These are phyloP conservation scores for Mugil cephalus DNA, from an alignment of 2,113 vertebrate species.

Conservation along the genomic window DNA sequence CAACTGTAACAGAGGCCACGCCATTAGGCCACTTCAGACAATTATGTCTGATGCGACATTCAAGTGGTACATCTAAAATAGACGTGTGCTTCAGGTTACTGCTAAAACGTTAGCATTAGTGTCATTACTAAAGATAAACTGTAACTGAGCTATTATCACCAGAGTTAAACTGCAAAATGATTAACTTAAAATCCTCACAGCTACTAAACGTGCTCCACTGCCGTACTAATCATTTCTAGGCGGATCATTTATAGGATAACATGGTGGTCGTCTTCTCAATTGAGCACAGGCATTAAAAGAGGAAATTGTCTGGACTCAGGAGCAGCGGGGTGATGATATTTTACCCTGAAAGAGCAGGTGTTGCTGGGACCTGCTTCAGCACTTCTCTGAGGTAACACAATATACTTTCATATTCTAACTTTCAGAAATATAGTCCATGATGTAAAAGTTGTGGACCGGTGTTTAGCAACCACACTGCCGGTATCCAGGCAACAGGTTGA, in stretches of 20 bases:
- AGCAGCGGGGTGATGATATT: slow-evolving; percentile 72
- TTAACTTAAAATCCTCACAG: slow-evolving; percentile 17
- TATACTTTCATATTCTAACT: slow-evolving; percentile 89
- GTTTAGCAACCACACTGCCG: slow-evolving; percentile 86
- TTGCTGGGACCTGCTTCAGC: slow-evolving; percentile 86
- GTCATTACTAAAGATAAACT: slow-evolving; percentile 21
- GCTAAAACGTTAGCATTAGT: slow-evolving; percentile 19
- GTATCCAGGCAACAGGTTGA: slow-evolving; percentile 81
- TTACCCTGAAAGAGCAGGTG: slow-evolving; percentile 83
- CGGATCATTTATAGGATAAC: slow-evolving; percentile 28
- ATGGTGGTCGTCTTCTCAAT: slow-evolving; percentile 36
- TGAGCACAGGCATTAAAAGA: slow-evolving; percentile 38
- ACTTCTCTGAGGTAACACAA: slow-evolving; percentile 90
- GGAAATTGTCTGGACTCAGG: slow-evolving; percentile 43
- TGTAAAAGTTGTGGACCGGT: slow-evolving; percentile 92
- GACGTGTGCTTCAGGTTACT: neutral
- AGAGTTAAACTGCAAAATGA: slow-evolving; percentile 12
- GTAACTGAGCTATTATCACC: slow-evolving; percentile 6
- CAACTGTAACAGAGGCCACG: slow-evolving; percentile 1
- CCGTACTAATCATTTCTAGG: slow-evolving; percentile 24
- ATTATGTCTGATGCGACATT: slow-evolving; percentile 1
- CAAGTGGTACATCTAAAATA: slow-evolving; percentile 10
- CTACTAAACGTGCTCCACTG: slow-evolving; percentile 26
- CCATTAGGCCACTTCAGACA: slow-evolving; percentile 10
- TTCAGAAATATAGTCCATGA: slow-evolving; percentile 97